Conservation (phyloP, 2,888 invertebrate species). For the Strigamia maritima region DNA sequence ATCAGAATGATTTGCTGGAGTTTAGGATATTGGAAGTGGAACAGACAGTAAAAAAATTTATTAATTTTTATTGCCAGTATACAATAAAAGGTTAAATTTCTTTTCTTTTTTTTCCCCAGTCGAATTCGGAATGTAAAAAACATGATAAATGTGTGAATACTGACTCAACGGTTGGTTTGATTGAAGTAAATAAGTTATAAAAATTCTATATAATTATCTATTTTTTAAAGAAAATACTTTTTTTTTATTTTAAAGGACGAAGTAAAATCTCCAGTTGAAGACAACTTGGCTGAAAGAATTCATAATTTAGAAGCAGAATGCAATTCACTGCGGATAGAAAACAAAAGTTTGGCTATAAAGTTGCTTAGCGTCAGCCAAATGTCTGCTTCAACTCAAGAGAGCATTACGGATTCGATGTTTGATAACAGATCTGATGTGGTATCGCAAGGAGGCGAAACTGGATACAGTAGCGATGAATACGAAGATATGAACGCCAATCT, state of each 20-base stretch:
- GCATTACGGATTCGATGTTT: conserved; percentile 3
- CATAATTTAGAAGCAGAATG: neutral
- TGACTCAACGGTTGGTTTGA: neutral
- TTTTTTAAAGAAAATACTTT: neutral
- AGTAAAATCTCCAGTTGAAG: neutral
- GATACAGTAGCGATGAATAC: conserved; percentile 38
- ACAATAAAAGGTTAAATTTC: neutral
- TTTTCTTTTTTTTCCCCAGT: neutral
- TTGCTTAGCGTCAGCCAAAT: neutral
- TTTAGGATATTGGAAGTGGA: conserved; percentile 74
- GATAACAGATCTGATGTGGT: conserved; percentile 34
- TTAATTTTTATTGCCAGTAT: neutral
- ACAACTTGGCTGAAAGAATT: neutral
- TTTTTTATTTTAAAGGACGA: neutral
- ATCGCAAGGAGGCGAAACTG: conserved; percentile 37
- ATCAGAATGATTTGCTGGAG: conserved; percentile 76
- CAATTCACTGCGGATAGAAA: conserved; percentile 3
- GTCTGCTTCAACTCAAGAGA: neutral
- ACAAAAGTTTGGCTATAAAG: neutral
- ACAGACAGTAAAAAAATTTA: conserved; percentile 40
- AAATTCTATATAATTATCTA: too few species aligned
- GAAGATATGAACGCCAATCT: conserved; percentile 13
- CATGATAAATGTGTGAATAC: conserved; percentile 9
- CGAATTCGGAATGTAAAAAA: neutral
- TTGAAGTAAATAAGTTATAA: neutral